Evolutionary conservation across 1,140 invertebrate genomes (phyloP).

Genomic region (Drosophila oshimai): DNA sequence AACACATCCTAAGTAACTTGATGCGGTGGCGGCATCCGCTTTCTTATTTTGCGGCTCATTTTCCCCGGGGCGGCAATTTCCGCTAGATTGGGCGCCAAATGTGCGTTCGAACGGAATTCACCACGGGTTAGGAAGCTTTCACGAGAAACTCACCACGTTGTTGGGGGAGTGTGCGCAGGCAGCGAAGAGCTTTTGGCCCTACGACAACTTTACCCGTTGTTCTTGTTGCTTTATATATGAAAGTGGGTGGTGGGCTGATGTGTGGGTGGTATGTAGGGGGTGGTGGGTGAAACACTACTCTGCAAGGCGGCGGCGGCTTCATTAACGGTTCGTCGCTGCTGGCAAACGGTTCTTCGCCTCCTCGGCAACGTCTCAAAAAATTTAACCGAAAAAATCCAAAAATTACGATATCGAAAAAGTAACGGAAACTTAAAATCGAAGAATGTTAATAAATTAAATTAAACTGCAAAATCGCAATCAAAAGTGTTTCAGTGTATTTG

Average conservation of each 20-base stretch:
- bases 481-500: not conserved
- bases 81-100: slow-evolving; percentile 56
- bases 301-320: slow-evolving; percentile 48
- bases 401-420: slow-evolving; percentile 16
- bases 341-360: slow-evolving; percentile 54
- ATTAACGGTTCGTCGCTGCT: slow-evolving; percentile 71
- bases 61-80: slow-evolving; percentile 32
- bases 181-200: slow-evolving; percentile 28
- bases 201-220: slow-evolving; percentile 24
- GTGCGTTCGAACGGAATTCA: slow-evolving; percentile 16
- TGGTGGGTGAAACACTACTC: slow-evolving; percentile 1
- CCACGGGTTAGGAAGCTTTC: slow-evolving; percentile 26
- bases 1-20: slow-evolving; percentile 28
- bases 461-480: not conserved
- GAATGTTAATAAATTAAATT: slow-evolving; percentile 1
- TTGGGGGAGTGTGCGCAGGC: slow-evolving; percentile 2
- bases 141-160: slow-evolving; percentile 7
- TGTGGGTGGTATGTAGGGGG: not conserved
- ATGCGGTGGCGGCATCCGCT: slow-evolving; percentile 30
- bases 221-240: slow-evolving; percentile 10
- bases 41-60: slow-evolving; percentile 15
- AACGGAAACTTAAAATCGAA: slow-evolving; percentile 20
- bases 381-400: not conserved
- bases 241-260: not conserved
- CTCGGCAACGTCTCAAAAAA: slow-evolving; percentile 1